Base-by-base conservation (phyloP, 2,797 vertebrate genomes). In the Cygnus olor region DNA sequence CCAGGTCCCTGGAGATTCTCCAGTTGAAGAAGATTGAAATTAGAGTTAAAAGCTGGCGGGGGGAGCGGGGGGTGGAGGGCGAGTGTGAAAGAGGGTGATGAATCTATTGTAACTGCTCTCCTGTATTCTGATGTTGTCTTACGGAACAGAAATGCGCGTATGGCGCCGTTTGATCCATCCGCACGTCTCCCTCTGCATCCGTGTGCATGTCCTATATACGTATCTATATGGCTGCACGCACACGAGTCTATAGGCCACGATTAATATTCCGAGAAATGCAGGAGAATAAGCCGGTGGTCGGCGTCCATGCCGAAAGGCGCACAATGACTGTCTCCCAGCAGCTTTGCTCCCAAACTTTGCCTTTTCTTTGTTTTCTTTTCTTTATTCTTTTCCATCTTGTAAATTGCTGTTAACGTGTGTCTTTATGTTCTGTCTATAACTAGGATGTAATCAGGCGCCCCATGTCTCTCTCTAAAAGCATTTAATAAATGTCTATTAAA, bases 401-500 rank as follows among this genome's bases (percentile, higher is more conserved):
- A 98, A 98, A 98, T 98, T 97, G 97, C 97, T 98, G 97, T 97
- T 97, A 98, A 98, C 97, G 95, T 92, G 96, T 95, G 98, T 95
- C 98, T 98, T 98, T 98, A 97, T 98, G 97, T 98, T 98, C 97
- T 96, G 97, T 96, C 97, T 98, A 96, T 98, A 98, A 98, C 97
- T 98, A 97, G 98, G 97, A 98, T 98, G 98, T 98, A 98, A 98
- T 98, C 98, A 98, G 96, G 97, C 98, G 95, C 98, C 97, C 98
- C 98, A 98, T 97, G 98, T 97, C 98, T 98, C 98, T 98, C 98
- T 98, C 98, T 98, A 97, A 98, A 98, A 98, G 98, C 98, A 98
- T 98, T 98, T 98, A 98, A 98, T 98, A 98, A 98, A 98, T 98
- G 98, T 98, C 98, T 98, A 98, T 98, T 98, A 98, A 98, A 98